Base-by-base conservation (phyloP, 1,140 invertebrate genomes). In the Lanistes nyassanus region DNA sequence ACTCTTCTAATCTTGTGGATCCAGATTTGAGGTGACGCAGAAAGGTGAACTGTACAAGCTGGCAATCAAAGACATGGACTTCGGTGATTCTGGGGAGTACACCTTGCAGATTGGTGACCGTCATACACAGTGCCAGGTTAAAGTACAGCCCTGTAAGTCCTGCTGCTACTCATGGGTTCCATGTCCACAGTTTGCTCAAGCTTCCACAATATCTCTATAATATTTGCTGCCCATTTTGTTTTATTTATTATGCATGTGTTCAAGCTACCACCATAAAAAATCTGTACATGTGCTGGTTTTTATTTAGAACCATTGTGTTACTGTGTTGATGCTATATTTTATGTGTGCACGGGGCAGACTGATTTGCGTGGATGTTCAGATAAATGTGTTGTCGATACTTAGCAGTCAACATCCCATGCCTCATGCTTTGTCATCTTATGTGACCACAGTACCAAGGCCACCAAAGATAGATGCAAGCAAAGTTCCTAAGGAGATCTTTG, bases 381-480 rank as follows among this genome's bases (percentile, higher is more conserved):
- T n/a, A n/a, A n/a, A n/a, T n/a, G n/a, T n/a, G n/a, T n/a, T n/a
- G n/a, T 47, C 1, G 19, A 47, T 47, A 47, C 42, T 47, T 47
- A 16, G 19, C 42, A 47, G 23, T 73, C 37, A 36, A 73, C 34
- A n/a, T 58, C 4, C 3, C 66, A 9, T 16, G 16, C n/a, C 6
- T 39, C 47, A 16, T 62, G 42, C 21, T 76, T 39, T 74, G 21
- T 72, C 31, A 74, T 51, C 21, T 73, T 69, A 60, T 29, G 67
- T 77, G 42, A 53, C 80, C 79, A 64, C 79, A 90, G 89, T 86
- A 69, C 90, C 90, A 36, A 90, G 88, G 79, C 85, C 90, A 72
- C 91, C 91, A 0, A 87, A 86, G 74, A 86, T 91, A 68, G 87
- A 90, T 70, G 73, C 85, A 11, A 85, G 85, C 68, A 72, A 80